A percentile compares a stretch with the other conserved stretches of the same genome.
phyloP scores from a whole-genome alignment of 2,113 vertebrate species.

The Onychostruthus taczanowskii region DNA sequence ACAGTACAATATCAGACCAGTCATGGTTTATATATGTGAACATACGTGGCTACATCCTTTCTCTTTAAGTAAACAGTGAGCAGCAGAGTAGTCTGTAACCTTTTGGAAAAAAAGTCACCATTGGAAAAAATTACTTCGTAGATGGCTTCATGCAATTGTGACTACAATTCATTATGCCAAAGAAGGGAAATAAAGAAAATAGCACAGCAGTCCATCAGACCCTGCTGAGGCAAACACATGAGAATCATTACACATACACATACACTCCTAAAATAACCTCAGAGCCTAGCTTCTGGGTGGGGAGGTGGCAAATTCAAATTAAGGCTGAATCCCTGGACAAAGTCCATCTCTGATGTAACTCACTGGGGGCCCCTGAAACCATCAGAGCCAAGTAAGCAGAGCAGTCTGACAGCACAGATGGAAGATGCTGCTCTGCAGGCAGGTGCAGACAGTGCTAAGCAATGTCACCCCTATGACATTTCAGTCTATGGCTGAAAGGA shows the following conservation, averaged over 20 bases:
- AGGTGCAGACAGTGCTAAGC: background rate
- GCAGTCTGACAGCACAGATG: background rate
- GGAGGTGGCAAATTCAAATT: background rate
- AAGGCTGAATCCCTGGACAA: background rate
- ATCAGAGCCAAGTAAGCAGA: background rate
- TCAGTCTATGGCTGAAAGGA: background rate
- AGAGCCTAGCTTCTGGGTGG: background rate
- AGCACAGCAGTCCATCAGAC: background rate
- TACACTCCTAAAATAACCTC: background rate
- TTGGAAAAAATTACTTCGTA: constrained; percentile 64
- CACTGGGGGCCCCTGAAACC: background rate
- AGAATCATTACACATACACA: background rate
- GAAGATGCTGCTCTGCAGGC: background rate
- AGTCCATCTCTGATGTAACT: background rate
- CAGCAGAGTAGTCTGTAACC: constrained; percentile 23
- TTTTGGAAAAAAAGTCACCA: constrained; percentile 34
- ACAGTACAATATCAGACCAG: constrained; percentile 16
- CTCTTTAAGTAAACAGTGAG: constrained; percentile 46
- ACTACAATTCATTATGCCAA: constrained; percentile 43
- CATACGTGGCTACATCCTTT: constrained; percentile 39
- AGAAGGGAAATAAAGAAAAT: constrained; percentile 51
- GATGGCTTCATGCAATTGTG: constrained; percentile 39
- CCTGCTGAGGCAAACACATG: constrained; percentile 7
- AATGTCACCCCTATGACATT: background rate
- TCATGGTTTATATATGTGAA: constrained; percentile 43